A percentile compares a stretch with the other conserved stretches of the same genome.
Conservation (phyloP, 2,797 vertebrate genomes). For the Lepilemur septentrionalis region DNA sequence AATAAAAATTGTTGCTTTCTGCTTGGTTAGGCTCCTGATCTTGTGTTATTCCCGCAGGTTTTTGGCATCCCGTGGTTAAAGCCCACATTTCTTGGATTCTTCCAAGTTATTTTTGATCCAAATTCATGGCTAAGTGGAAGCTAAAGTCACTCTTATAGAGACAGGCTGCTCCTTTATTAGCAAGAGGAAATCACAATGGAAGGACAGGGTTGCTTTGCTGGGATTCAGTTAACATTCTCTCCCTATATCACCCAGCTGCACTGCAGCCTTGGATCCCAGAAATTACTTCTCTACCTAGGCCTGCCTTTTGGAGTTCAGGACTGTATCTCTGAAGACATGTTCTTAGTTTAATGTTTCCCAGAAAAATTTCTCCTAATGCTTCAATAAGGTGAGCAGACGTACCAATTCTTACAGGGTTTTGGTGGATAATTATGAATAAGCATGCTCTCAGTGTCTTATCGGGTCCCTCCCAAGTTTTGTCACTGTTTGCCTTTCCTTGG, state of each 20-base stretch:
- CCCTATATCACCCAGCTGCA: neutral
- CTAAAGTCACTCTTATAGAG: neutral
- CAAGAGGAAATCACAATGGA: neutral
- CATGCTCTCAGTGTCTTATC: neutral
- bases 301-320: neutral
- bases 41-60: constrained; percentile 63
- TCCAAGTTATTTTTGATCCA: constrained; percentile 52
- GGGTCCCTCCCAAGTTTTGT: neutral
- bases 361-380: neutral
- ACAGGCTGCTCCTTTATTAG: constrained; percentile 8
- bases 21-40: constrained; percentile 56
- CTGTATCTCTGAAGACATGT: neutral
- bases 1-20: constrained; percentile 74
- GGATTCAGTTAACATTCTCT: neutral
- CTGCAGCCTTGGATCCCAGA: neutral
- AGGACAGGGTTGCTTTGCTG: neutral
- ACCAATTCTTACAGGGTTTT: neutral
- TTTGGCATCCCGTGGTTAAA: constrained; percentile 67
- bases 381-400: neutral
- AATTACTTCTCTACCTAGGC: neutral
- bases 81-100: constrained; percentile 44
- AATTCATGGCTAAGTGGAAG: constrained; percentile 50
- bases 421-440: neutral
- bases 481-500: neutral
- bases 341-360: neutral